phyloP scores from a whole-genome alignment of 1,140 invertebrate species.

The Yoshiicerus persimilis region DNA sequence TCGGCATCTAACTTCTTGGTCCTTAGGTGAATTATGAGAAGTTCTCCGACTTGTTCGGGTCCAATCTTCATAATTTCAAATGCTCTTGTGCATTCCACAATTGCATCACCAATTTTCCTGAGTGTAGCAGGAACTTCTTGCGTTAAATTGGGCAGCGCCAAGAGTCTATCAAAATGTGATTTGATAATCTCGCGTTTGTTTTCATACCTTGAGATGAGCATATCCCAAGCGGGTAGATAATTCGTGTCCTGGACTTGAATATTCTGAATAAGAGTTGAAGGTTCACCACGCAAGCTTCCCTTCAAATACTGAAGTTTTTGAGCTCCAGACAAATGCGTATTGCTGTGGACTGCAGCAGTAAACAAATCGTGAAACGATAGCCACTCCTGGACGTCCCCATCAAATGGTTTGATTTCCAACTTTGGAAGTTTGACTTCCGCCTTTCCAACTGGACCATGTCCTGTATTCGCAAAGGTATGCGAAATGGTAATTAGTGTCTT shows the following conservation, averaged over 20 bases:
- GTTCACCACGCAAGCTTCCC: not conserved
- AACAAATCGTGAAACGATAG: not conserved
- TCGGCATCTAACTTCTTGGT: not conserved
- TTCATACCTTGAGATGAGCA: not conserved
- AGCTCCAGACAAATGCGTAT: not conserved
- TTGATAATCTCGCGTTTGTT: not conserved
- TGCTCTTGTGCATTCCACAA: not conserved
- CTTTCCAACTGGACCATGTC: not conserved
- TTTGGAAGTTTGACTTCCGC: not conserved
- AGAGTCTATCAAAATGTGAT: not conserved
- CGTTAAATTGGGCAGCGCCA: not conserved
- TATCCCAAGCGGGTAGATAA: not conserved
- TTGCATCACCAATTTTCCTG: not conserved
- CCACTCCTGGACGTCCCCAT: not conserved
- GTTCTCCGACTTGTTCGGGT: not conserved
- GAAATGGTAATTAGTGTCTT: not conserved
- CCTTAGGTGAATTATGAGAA: not conserved
- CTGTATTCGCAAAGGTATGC: not conserved
- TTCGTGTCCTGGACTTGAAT: not conserved
- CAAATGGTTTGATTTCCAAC: not conserved
- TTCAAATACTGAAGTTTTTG: not conserved
- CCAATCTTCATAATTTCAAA: not conserved
- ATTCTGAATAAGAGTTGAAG: not conserved
- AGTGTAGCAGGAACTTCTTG: not conserved
- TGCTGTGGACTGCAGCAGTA: no score